These are phyloP conservation scores for Drosophila peninsularis DNA, from an alignment of 2,888 invertebrate genomes.

Conservation along the genomic window DNA sequence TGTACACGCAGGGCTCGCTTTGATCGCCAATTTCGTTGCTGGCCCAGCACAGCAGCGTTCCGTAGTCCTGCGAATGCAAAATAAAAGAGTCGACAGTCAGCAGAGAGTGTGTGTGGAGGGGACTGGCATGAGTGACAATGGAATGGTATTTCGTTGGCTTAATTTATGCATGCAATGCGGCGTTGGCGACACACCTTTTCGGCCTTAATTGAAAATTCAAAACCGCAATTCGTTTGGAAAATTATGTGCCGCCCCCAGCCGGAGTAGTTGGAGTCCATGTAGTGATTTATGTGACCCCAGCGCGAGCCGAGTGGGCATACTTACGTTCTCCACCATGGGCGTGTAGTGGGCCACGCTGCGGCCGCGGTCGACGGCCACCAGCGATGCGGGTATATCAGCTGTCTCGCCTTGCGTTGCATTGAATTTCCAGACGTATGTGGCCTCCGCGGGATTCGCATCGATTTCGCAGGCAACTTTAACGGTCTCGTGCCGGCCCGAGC, in stretches of 20 bases:
- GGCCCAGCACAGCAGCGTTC: conserved; percentile 90
- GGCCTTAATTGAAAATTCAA: conserved; percentile 80
- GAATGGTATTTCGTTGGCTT: conserved; percentile 69
- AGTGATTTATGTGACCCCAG: conserved; percentile 60
- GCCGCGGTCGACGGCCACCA: conserved; percentile 87
- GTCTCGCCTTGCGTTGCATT: conserved; percentile 89
- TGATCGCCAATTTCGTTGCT: conserved; percentile 90
- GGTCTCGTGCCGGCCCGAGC: conserved; percentile 90
- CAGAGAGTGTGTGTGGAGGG: conserved; percentile 17
- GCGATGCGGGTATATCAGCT: conserved; percentile 88
- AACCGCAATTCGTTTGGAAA: conserved; percentile 83
- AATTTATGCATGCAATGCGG: conserved; percentile 75
- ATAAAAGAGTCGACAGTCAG: conserved; percentile 17
- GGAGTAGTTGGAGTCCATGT: neutral
- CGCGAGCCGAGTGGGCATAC: conserved; percentile 46
- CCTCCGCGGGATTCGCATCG: conserved; percentile 90
- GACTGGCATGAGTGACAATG: conserved; percentile 67
- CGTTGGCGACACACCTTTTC: conserved; percentile 71
- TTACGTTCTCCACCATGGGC: conserved; percentile 88
- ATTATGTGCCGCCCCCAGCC: conserved; percentile 68
- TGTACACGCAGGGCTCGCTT: conserved; percentile 90
- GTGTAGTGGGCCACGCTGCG: conserved; percentile 89
- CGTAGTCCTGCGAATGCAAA: conserved; percentile 87
- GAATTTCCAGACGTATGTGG: conserved; percentile 90
- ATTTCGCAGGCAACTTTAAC: conserved; percentile 90